These are phyloP conservation scores for Leucania comma DNA, from an alignment of 2,888 invertebrate genomes.

Conservation along the genomic window DNA sequence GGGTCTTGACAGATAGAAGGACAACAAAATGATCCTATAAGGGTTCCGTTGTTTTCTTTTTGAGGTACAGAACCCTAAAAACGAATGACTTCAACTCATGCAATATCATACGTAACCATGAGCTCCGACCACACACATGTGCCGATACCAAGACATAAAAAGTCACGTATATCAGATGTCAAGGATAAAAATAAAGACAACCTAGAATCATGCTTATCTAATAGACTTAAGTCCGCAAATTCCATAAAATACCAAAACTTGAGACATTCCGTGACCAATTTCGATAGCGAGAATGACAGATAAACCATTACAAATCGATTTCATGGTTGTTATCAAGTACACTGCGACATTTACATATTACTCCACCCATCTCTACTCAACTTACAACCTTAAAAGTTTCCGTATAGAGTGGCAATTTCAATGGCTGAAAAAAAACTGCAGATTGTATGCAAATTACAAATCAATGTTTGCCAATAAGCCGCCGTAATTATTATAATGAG, in stretches of 20 bases:
- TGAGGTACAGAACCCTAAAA: too few relatives aligned
- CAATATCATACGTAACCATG: not conserved
- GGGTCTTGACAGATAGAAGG: too few relatives aligned
- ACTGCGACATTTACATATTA: constrained; percentile 57
- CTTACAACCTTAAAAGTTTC: not conserved
- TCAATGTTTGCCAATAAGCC: constrained; percentile 66
- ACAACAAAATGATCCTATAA: too few relatives aligned
- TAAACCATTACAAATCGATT: constrained; percentile 54
- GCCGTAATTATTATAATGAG: constrained; percentile 66
- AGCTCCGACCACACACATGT: not conserved
- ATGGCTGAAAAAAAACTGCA: constrained; percentile 31
- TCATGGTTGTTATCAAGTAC: constrained; percentile 60
- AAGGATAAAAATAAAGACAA: constrained; percentile 12
- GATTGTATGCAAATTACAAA: constrained; percentile 66
- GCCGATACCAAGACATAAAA: not conserved
- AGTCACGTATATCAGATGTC: constrained; percentile 17
- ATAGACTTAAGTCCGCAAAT: constrained; percentile 19
- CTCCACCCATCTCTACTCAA: not conserved
- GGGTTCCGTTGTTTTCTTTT: too few relatives aligned
- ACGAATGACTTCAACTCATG: not conserved
- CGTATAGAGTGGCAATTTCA: constrained; percentile 9
- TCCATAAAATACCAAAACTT: constrained; percentile 48
- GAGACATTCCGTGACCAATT: constrained; percentile 50
- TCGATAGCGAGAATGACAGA: constrained; percentile 37
- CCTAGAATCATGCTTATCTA: constrained; percentile 18